Conservation (phyloP, 2,113 vertebrate genomes). For the Psilopsiagon aymara region DNA sequence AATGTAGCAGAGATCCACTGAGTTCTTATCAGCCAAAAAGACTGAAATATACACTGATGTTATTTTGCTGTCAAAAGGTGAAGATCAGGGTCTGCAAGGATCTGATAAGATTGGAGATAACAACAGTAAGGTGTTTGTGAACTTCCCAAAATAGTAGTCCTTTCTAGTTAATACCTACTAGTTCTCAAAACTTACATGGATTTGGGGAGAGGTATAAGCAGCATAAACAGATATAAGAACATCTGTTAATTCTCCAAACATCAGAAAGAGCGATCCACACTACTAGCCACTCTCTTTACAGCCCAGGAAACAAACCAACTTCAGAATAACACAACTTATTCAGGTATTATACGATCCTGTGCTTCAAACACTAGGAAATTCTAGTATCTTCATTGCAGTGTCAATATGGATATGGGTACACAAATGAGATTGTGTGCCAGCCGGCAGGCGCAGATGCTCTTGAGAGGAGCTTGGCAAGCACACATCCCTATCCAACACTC, state of each 20-base stretch:
- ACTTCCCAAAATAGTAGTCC: not conserved
- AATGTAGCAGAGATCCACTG: rapidly evolving
- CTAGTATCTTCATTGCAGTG: not conserved
- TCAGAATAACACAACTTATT: not conserved
- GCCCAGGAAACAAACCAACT: not conserved
- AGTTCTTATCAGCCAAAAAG: not conserved
- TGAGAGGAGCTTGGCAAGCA: not conserved
- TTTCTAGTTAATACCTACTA: not conserved
- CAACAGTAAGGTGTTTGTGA: not conserved
- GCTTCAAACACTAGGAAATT: not conserved
- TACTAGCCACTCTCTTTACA: not conserved
- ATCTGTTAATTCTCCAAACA: not conserved
- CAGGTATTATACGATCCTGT: not conserved
- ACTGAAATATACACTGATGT: not conserved
- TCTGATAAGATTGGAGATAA: not conserved
- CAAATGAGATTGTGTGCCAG: not conserved
- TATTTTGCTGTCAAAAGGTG: not conserved
- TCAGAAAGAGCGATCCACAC: not conserved
- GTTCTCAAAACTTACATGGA: not conserved
- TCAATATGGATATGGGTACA: rapidly evolving
- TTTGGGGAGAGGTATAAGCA: not conserved
- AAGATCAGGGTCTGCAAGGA: not conserved
- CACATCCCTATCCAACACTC: not conserved
- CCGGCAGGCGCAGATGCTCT: not conserved
- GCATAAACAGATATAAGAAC: too few species aligned